Evolutionary conservation across 2,888 invertebrate genomes (phyloP), one percentile per base, ranked within the genome.

Genomic region (Scaptomyza caliginosa): DNA sequence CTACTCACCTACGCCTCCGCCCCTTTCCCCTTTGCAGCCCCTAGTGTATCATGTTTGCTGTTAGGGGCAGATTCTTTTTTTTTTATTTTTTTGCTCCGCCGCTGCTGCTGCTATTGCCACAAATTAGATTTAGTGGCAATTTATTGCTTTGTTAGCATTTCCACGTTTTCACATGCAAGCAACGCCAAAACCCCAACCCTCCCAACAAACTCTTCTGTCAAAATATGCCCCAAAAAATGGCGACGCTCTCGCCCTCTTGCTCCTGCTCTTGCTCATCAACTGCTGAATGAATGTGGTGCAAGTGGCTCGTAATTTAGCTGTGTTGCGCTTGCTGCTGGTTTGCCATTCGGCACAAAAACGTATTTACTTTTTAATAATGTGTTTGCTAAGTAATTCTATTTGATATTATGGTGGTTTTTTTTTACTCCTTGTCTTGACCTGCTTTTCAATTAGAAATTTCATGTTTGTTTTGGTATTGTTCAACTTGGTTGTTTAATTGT

Each of bases 51-150:
- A 45, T 66, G 66, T 49, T 55, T 57, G 50, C 57, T 60, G 26
- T 49, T 64, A 54, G 30, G 30, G 52, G 56, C 51, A 54, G 63
- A 36, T 13, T 10, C 23, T 58, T 40, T 39, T 36, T 42, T 46
- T 54, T 42, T 36, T 42, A 43, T 54, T 42, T 19, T 34, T 42
- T 13, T 72, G 45, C n/a, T n/a, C 43, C 57, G 74, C 40, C 16
- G 68, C 69, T 74, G 67, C 64, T 62, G 55, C 62, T 66, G 55
- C 62, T 30, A 55, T 16, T 72, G 69, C 75, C 75, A 74, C 77
- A 76, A 76, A 76, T 76, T 77, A 76, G 76, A 76, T 76, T 77
- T 76, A 73, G 77, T 77, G 77, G 77, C 77, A 76, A 76, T 76
- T 76, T 76, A 76, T 76, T 74, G 76, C 74, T 77, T 77, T 76